phyloP scores from a whole-genome alignment of 2,888 invertebrate species.

The Nesidiocoris tenuis region DNA sequence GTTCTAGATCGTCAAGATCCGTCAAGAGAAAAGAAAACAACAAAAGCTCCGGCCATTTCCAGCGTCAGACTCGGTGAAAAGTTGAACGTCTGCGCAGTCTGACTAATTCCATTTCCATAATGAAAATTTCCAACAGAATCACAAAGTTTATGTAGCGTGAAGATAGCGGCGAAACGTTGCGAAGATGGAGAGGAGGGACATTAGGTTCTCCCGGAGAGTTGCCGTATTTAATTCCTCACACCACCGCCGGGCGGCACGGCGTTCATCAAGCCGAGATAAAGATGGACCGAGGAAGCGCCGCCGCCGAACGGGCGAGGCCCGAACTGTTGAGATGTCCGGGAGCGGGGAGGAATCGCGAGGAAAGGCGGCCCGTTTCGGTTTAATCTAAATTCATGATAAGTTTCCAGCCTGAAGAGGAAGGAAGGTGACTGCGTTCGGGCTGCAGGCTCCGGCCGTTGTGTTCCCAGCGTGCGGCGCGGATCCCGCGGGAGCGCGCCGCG shows the following conservation, averaged over 20 bases:
- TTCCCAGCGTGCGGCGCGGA: conserved; percentile 35
- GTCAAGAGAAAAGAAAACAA: too few species aligned
- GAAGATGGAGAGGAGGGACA: not conserved
- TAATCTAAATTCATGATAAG: conserved; percentile 45
- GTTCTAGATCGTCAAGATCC: too few species aligned
- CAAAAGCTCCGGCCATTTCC: not conserved
- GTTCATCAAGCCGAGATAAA: conserved; percentile 42
- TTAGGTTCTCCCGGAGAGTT: conserved; percentile 24
- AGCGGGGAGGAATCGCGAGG: conserved; percentile 21
- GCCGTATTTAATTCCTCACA: conserved; percentile 37
- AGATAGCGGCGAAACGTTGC: conserved; percentile 15
- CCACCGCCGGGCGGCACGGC: conserved; percentile 14
- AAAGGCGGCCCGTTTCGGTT: conserved; percentile 40
- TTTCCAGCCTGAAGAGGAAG: conserved; percentile 25
- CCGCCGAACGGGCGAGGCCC: conserved; percentile 16
- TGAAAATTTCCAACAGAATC: conserved; percentile 36
- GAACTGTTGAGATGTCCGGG: conserved; percentile 28
- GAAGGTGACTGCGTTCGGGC: conserved; percentile 16
- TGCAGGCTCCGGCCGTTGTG: not conserved
- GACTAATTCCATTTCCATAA: conserved; percentile 33
- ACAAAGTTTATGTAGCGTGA: conserved; percentile 40
- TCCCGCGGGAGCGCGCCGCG: conserved; percentile 12
- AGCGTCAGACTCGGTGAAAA: not conserved
- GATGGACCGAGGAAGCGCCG: conserved; percentile 25
- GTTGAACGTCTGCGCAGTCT: not conserved